A percentile compares a stretch with the other conserved stretches of the same genome.
Conservation (phyloP, 2,888 invertebrate species). For the Calameuta filiformis region DNA sequence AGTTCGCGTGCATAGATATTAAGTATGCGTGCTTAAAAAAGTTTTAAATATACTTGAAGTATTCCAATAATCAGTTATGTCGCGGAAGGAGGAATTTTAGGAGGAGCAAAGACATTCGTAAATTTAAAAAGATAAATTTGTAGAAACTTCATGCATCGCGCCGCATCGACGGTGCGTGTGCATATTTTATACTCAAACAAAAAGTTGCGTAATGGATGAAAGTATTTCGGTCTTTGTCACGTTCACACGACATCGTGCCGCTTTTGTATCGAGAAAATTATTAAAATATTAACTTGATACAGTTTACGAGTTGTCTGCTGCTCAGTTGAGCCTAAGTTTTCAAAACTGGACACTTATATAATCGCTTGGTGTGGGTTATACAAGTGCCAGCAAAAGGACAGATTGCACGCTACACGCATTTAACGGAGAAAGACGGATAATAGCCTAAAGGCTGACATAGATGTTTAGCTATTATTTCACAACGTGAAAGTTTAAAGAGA, state of each 20-base stretch:
- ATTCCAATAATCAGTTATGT: background rate
- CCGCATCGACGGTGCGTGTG: background rate
- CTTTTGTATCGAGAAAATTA: background rate
- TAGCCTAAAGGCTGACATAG: slow-evolving; percentile 26
- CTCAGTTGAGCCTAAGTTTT: background rate
- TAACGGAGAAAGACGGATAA: slow-evolving; percentile 15
- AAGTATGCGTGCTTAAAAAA: background rate
- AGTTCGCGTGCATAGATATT: background rate
- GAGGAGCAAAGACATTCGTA: background rate
- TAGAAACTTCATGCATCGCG: background rate
- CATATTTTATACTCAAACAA: background rate
- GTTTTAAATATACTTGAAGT: background rate
- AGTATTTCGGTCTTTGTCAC: slow-evolving; percentile 1
- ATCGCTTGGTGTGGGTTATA: background rate
- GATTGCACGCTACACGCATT: slow-evolving; percentile 2
- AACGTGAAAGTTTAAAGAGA: slow-evolving; percentile 52
- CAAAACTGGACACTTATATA: background rate
- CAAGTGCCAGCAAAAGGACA: slow-evolving; percentile 17
- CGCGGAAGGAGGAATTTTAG: background rate
- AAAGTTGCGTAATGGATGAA: background rate
- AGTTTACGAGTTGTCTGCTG: background rate
- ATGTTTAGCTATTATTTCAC: slow-evolving; percentile 50
- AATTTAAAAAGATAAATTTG: background rate
- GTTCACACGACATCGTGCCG: background rate
- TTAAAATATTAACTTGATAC: background rate